These are phyloP conservation scores for Clarias batrachus DNA, from an alignment of 2,113 vertebrate genomes.

Conservation along the genomic window DNA sequence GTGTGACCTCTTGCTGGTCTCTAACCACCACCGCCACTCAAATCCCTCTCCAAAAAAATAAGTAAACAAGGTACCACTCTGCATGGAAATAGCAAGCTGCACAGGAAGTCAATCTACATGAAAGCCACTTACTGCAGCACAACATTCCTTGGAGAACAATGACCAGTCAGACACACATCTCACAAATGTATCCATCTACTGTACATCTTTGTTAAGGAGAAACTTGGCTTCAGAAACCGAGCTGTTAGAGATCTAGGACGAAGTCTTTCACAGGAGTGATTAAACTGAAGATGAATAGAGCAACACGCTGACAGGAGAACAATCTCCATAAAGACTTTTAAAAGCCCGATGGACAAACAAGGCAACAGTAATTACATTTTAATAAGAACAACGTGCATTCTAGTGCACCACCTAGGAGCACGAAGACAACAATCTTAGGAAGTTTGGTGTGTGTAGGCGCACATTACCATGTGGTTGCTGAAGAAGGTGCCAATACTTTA, in stretches of 20 bases:
- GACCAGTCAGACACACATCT: neutral
- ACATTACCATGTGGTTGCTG: neutral
- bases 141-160: neutral
- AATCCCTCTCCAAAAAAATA: neutral
- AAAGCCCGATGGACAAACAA: no score
- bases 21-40: neutral
- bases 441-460: no score
- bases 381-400: neutral
- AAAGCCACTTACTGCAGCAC: neutral
- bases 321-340: no score
- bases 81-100: neutral
- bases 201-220: no score
- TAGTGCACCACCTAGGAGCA: neutral
- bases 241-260: no score
- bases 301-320: no score
- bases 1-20: constrained; percentile 8
- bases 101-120: neutral
- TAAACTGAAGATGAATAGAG: no score
- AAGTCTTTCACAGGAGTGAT: no score
- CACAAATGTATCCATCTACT: no score
- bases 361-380: neutral
- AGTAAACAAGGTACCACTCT: neutral
- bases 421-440: no score
- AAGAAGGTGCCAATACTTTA: neutral
- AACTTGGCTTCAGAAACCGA: no score